phyloP scores from a whole-genome alignment of 2,888 invertebrate genomes.

The Oscheius sp. region DNA sequence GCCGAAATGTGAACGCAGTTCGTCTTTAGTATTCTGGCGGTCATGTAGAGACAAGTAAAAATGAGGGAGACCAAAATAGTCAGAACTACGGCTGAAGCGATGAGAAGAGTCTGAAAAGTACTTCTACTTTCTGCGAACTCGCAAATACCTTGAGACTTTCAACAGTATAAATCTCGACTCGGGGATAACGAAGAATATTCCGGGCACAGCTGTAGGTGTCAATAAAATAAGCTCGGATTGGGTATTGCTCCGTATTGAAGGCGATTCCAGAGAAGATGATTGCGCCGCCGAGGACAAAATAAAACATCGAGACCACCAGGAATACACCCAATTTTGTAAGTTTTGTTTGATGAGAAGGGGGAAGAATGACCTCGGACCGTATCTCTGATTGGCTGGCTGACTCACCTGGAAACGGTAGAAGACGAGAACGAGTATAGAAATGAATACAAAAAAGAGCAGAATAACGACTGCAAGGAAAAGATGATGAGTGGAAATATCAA shows the following conservation, averaged over 20 bases:
- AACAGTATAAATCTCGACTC: conserved; percentile 1
- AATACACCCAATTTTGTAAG: not conserved
- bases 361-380: not conserved
- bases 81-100: not conserved
- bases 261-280: not conserved
- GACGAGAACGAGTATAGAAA: not conserved
- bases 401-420: conserved; percentile 16
- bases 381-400: not conserved
- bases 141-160: not conserved
- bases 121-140: not conserved
- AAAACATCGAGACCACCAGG: not conserved
- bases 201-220: conserved; percentile 22
- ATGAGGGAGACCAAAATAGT: not conserved
- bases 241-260: conserved; percentile 8
- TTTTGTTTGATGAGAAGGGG: not conserved
- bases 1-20: not conserved
- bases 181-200: conserved; percentile 2
- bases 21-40: not conserved
- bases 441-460: not conserved
- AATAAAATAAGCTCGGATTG: not conserved
- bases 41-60: not conserved
- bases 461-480: not conserved
- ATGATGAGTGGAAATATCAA: not conserved
- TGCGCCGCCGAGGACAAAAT: not conserved
- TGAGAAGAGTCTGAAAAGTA: not conserved